Conservation (phyloP, 2,113 vertebrate species). For the Indicator indicator region DNA sequence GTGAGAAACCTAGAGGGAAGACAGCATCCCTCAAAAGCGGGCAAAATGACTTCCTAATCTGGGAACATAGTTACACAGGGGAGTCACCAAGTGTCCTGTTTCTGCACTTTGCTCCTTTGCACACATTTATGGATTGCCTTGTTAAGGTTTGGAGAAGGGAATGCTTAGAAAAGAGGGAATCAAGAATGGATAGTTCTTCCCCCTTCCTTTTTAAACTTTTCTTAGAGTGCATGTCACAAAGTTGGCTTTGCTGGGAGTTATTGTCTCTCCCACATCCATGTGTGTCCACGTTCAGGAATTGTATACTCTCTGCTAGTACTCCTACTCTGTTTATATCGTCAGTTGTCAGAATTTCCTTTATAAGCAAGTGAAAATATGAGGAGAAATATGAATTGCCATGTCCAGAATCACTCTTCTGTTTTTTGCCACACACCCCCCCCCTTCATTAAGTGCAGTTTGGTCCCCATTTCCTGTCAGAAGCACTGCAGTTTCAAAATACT, state of each 20-base stretch:
- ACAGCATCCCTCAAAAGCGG: background rate
- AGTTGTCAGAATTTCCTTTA: constrained; percentile 45
- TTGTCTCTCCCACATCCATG: constrained; percentile 33
- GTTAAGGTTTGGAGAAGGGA: background rate
- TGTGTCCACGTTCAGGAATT: background rate
- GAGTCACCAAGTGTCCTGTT: background rate
- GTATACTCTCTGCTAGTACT: background rate
- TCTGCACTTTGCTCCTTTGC: background rate
- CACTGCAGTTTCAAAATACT: background rate
- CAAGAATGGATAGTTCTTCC: background rate
- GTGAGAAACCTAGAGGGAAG: background rate
- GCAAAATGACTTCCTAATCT: background rate
- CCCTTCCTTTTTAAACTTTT: background rate
- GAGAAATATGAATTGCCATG: background rate
- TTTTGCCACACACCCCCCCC: background rate
- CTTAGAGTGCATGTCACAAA: background rate
- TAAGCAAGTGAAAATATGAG: constrained; percentile 20
- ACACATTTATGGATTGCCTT: background rate
- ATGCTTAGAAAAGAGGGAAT: background rate
- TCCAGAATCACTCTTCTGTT: background rate
- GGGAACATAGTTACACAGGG: background rate
- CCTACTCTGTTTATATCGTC: constrained; percentile 36
- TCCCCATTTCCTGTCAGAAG: constrained; percentile 51
- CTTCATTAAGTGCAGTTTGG: background rate
- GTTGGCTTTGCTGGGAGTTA: constrained; percentile 5